Evolutionary conservation across 2,888 invertebrate genomes (phyloP), one percentile per base, ranked within the genome.

Genomic region (Nebria brevicollis): DNA sequence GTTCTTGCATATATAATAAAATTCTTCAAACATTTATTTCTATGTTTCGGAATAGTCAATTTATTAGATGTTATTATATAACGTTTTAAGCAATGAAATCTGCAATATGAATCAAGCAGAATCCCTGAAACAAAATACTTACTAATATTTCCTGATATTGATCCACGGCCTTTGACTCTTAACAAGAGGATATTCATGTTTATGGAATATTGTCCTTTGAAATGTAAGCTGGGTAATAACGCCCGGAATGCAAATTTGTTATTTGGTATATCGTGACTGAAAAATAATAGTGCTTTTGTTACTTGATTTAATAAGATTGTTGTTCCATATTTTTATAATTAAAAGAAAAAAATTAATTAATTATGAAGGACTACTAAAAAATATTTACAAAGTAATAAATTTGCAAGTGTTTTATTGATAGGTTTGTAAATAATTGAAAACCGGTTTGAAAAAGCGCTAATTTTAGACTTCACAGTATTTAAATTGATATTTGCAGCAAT

Each of bases 201-300:
- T 89, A 94, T 92, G 87, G 93, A 92, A 88, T 94, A 94, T 85
- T 94, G 92, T 26, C 94, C 94, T 79, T 90, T 89, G 85, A 94
- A 93, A 82, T 91, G 91, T 79, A 94, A 86, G 77, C 89, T 89
- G 0, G 93, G 93, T 43, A 94, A 89, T 66, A 90, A 86, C 66
- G 93, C 89, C 85, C 91, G 92, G 87, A 94, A 93, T 83, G 92
- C 91, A 85, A 94, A 93, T 83, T 90, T 88, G 84, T 93, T 92
- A 84, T 92, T 92, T 68, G 91, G 90, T 68, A 93, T 86, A 85
- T 94, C 92, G 2, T 92, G 91, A 85, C 93, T 93, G 89, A 76
- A 91, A 91, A 7, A 10, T 13, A 25, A 20, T 4, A 34, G 1
- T 34, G 5, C 1, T 34, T 34, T 34, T 34, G 34, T 34, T 34